Base-by-base conservation (phyloP, 2,113 vertebrate genomes). In the Burhinus oedicnemus region DNA sequence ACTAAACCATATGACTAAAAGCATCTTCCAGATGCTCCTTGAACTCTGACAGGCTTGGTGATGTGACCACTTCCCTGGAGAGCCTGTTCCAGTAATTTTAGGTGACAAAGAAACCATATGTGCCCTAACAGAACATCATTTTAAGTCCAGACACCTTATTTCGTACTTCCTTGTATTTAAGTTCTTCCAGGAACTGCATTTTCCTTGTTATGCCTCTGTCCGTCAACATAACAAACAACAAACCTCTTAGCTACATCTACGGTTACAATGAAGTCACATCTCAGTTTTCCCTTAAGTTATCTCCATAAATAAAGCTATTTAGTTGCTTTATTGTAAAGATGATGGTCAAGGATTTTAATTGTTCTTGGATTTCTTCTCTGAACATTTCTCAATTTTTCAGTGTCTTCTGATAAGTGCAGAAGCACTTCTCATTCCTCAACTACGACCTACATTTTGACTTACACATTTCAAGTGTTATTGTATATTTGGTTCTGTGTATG, bases 1-100 rank as follows among this genome's bases (percentile, higher is more conserved):
- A 52, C 3, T 29, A 51, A 65, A 61, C 4, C 0, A 0, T 25
- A 27, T 6, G 8, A 65, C 10, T 57, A 27, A 54, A 21, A 61
- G 26, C 6, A 6, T 25, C 0, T 2, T 79, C 36, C 26, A 65
- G 68, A 40, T 26, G 44, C 9, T 74, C 44, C 32, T 76, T 38
- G 34, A 69, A 54, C 23, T 76, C 15, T 40, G 34, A 40, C 10
- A 54, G 27, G 15, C 9, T 54, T 77, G 34, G 4, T 54, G 23
- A 21, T 3, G 7, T 3, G 2, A 30, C 14, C 12, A 12, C 21
- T 51, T 78, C 14, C 25, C 11, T 45, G 13, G 15, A 25, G 23
- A 60, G 2, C 13, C 9, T 22, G 4, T 38, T 93, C 5, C 38
- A 40, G 3, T 49, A n/a, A 38, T 8, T 38, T 26, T 15, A 57